Percentiles rank a stretch among this genome's conserved stretches.
Conservation (phyloP, 2,797 vertebrate species). For the Hyperoplus immaculatus region DNA sequence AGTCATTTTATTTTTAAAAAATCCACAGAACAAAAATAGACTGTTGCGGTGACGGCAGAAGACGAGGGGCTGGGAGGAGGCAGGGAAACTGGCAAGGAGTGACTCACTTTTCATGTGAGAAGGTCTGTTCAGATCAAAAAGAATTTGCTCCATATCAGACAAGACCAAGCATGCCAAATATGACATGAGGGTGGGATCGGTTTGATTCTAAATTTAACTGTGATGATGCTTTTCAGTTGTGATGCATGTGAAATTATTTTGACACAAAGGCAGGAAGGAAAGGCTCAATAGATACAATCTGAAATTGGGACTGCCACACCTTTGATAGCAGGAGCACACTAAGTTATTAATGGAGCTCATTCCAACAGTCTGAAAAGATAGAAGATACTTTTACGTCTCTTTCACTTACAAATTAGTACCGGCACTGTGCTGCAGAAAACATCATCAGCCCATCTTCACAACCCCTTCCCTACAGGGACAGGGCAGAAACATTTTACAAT, state of each 20-base stretch:
- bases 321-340: not conserved
- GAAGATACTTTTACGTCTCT: not conserved
- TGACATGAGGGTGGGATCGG: constrained; percentile 70
- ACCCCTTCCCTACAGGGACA: not conserved
- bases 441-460: not conserved
- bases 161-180: constrained; percentile 60
- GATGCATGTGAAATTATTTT: constrained; percentile 53
- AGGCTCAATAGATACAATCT: not conserved
- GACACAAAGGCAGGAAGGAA: constrained; percentile 28
- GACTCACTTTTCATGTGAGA: constrained; percentile 75
- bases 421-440: not conserved
- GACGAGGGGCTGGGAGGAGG: constrained; percentile 40
- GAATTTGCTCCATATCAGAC: constrained; percentile 55
- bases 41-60: constrained; percentile 38
- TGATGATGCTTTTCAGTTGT: constrained; percentile 63
- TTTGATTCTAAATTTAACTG: constrained; percentile 64
- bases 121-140: constrained; percentile 70
- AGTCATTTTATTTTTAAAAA: constrained; percentile 20
- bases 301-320: no score
- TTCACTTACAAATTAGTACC: constrained; percentile 26
- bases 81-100: constrained; percentile 45
- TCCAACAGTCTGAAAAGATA: not conserved
- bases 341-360: not conserved
- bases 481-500: not conserved
- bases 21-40: constrained; percentile 62